phyloP scores from a whole-genome alignment of 2,888 invertebrate genomes.

The Conomelus anceps region DNA sequence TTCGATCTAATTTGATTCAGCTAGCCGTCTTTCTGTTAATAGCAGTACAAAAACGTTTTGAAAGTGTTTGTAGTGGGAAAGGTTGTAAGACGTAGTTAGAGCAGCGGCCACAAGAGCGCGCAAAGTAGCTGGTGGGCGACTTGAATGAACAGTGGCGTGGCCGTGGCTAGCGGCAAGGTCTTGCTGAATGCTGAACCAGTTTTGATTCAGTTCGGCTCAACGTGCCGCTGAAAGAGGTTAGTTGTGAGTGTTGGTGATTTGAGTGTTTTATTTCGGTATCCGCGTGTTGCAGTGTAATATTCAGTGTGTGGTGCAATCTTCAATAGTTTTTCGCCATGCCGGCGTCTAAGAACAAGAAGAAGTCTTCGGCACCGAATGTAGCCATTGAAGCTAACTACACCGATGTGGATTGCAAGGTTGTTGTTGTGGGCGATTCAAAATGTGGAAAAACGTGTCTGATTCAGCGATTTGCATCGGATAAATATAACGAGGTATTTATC shows the following conservation, averaged over 20 bases:
- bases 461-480: conserved; percentile 54
- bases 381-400: conserved; percentile 15
- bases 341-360: neutral
- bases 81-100: neutral
- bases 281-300: neutral
- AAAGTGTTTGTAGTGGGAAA: too few species aligned
- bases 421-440: conserved; percentile 58
- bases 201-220: neutral
- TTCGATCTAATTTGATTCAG: neutral
- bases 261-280: neutral
- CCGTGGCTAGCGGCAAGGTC: neutral
- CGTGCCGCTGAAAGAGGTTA: neutral
- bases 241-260: neutral
- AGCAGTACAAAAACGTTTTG: too few species aligned
- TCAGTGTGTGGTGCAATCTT: neutral
- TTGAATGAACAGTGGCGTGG: neutral
- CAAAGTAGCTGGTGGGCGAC: neutral
- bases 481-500: conserved; percentile 50
- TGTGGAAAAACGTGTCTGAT: conserved; percentile 60
- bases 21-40: neutral
- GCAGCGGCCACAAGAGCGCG: neutral
- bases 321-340: neutral
- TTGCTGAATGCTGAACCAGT: neutral
- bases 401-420: conserved; percentile 48
- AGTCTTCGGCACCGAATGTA: neutral